Evolutionary conservation across 2,797 vertebrate genomes (phyloP), one percentile per base, ranked within the genome.

Genomic region (Sphenodon punctatus): DNA sequence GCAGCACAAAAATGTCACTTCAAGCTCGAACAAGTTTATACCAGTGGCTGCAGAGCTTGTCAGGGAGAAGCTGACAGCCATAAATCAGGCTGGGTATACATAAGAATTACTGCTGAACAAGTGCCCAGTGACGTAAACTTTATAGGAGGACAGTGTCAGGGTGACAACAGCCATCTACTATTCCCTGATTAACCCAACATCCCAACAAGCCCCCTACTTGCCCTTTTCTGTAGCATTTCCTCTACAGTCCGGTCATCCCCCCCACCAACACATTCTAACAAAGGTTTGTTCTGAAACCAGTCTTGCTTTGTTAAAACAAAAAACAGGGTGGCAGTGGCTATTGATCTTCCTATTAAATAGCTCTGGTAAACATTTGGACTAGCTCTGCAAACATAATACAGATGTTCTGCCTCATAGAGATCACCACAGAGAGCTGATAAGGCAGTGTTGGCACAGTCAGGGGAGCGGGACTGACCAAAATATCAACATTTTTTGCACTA

Each of bases 341-440:
- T 93, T 88, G 87, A 92, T 94, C 84, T 94, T 89, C 86, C 82
- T 80, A 63, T 94, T 95, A 95, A 95, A 92, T 59, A 92, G 92
- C 60, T 78, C 89, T 84, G 82, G 86, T 91, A 93, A 95, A 95
- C 90, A 93, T 88, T 93, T 93, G 93, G 80, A 91, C 88, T 85
- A 89, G 88, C 73, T 81, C 79, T 83, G 55, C 87, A 91, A 90
- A 93, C 92, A 92, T 94, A 91, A 93, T 88, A 88, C 88, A 94
- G 84, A 89, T 88, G 88, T 89, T 94, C 46, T 1, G 51, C 88
- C 81, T 74, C 61, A 16, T 46, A 89, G 49, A 92, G 84, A n/a
- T n/a, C 74, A 6, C 75, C 75, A 53, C 66, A 16, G 53, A 89
- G 80, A 88, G 84, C 82, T 71, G 73, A 82, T 7, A 25, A 43